These are phyloP conservation scores for Eciton burchellii DNA, from an alignment of 1,140 invertebrate genomes.

Conservation along the genomic window DNA sequence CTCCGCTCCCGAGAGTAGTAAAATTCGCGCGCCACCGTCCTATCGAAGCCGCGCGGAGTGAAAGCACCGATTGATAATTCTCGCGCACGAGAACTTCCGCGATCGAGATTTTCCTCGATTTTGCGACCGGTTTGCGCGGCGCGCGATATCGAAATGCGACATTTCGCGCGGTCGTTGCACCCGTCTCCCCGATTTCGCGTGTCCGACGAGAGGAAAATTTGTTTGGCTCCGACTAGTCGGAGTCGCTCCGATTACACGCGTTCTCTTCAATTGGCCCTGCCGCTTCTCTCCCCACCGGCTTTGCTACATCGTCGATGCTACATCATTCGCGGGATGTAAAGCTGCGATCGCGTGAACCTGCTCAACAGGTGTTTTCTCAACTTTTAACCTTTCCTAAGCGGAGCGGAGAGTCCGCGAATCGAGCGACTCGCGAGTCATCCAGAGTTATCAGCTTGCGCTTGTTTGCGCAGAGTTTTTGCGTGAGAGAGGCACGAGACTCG, in stretches of 20 bases:
- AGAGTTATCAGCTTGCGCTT: not conserved
- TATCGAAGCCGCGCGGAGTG: not conserved
- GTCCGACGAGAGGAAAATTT: not conserved
- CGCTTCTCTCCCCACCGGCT: not conserved
- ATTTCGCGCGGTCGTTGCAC: not conserved
- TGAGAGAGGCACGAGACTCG: no score
- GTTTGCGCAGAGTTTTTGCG: not conserved
- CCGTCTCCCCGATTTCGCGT: not conserved
- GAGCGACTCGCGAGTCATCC: not conserved
- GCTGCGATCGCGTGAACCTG: not conserved
- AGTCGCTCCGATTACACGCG: constrained; percentile 23
- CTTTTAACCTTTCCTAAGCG: constrained; percentile 72
- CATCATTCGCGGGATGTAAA: constrained; percentile 14
- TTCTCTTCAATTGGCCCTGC: constrained; percentile 15
- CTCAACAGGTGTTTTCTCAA: constrained; percentile 74
- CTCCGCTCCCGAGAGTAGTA: constrained; percentile 7
- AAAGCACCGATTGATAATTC: constrained; percentile 32
- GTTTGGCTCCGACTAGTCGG: not conserved
- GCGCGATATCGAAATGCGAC: constrained; percentile 17
- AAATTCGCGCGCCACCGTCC: not conserved
- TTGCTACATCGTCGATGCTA: constrained; percentile 31
- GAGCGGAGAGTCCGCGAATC: constrained; percentile 47
- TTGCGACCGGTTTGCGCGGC: constrained; percentile 1
- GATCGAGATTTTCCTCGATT: not conserved
- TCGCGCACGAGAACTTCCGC: not conserved